Percentiles rank a stretch among this genome's conserved stretches.
Conservation (phyloP, 2,888 invertebrate species). For the Eudasyphora cyanicolor region DNA sequence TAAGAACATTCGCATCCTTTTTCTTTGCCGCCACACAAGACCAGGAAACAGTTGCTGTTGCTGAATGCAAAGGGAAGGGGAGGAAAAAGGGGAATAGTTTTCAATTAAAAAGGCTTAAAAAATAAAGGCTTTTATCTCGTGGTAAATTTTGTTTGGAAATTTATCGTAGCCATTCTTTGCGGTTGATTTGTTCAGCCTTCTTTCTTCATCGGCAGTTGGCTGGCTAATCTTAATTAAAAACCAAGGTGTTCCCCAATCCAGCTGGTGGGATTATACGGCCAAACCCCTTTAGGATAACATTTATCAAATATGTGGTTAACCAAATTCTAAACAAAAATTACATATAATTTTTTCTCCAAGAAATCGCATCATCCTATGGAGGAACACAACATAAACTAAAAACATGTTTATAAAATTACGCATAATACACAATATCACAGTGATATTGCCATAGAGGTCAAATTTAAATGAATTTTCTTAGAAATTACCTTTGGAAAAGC, state of each 20-base stretch:
- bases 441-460: too few relatives aligned
- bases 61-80: too few relatives aligned
- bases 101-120: slow-evolving; percentile 24
- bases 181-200: background rate
- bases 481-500: too few relatives aligned
- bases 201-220: background rate
- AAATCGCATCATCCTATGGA: too few relatives aligned
- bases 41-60: slow-evolving; percentile 59
- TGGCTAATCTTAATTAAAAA: slow-evolving; percentile 19
- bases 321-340: too few relatives aligned
- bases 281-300: slow-evolving; percentile 15
- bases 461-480: too few relatives aligned
- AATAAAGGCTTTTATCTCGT: slow-evolving; percentile 12
- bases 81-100: background rate
- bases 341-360: too few relatives aligned
- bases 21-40: background rate
- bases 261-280: background rate
- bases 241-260: slow-evolving; percentile 19
- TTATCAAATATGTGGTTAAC: too few relatives aligned
- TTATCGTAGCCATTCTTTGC: background rate
- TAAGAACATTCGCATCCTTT: slow-evolving; percentile 7
- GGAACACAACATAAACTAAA: too few relatives aligned
- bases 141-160: background rate
- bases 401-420: too few relatives aligned
- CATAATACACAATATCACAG: too few relatives aligned